Conservation (phyloP, 2,797 vertebrate genomes). For the Sphenopsis melanotis region DNA sequence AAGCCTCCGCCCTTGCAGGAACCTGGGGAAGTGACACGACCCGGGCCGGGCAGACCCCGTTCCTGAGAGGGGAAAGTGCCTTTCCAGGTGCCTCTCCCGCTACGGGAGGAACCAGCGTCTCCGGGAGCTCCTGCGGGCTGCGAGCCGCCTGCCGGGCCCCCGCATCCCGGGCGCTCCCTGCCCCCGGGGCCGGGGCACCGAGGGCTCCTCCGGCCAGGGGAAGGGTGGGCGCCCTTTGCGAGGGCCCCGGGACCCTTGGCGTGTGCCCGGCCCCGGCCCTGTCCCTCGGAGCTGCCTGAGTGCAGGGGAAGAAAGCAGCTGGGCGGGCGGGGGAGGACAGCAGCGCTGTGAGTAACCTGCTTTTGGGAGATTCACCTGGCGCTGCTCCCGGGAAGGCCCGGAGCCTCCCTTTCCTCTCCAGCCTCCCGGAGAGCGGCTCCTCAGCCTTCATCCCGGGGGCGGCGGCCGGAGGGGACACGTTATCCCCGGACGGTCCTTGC, state of each 20-base stretch:
- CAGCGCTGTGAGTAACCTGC: not conserved
- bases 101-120: not conserved
- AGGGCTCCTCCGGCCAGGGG: not conserved
- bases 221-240: not conserved
- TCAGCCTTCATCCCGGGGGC: not conserved
- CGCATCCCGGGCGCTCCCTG: not conserved
- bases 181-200: not conserved
- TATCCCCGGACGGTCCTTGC: not conserved
- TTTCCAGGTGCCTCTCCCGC: slow-evolving; percentile 19
- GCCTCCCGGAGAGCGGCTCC: not conserved
- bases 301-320: not conserved
- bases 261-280: not conserved
- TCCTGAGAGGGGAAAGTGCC: not conserved
- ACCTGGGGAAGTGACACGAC: not conserved
- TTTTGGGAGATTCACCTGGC: not conserved
- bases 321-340: not conserved
- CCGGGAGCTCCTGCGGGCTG: not conserved
- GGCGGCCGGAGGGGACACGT: not conserved
- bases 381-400: not conserved
- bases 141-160: not conserved
- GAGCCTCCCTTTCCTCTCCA: not conserved
- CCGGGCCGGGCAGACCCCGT: not conserved
- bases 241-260: no score
- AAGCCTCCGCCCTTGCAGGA: not conserved
- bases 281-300: no score